Percentiles rank a stretch among this genome's conserved stretches.
Conservation (phyloP, 2,797 vertebrate species). For the Chloroceryle inda region DNA sequence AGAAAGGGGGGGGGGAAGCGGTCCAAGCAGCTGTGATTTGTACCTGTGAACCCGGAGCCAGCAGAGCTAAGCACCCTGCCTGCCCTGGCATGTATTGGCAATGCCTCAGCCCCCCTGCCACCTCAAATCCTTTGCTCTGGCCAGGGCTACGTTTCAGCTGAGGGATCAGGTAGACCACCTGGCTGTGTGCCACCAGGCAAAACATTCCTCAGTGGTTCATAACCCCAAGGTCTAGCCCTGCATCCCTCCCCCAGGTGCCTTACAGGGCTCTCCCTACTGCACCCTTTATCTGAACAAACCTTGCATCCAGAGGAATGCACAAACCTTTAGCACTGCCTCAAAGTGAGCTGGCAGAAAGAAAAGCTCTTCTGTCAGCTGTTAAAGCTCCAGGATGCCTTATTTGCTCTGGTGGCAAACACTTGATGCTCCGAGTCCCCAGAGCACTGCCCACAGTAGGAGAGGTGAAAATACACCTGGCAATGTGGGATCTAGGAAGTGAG, state of each 20-base stretch:
- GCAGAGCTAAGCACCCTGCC: not conserved
- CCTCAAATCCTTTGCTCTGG: not conserved
- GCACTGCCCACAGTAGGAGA: not conserved
- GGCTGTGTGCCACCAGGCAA: not conserved
- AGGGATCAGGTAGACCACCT: not conserved
- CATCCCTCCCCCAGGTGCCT: not conserved
- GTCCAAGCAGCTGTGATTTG: not conserved
- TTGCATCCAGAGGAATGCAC: not conserved
- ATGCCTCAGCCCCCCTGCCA: not conserved
- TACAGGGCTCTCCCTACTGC: not conserved
- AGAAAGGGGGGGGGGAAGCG: not conserved
- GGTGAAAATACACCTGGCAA: not conserved
- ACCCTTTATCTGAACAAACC: not conserved
- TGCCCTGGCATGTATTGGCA: accelerated
- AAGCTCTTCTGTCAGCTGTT: not conserved
- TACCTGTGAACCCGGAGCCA: not conserved
- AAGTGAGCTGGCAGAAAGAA: not conserved
- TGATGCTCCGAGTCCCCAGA: not conserved
- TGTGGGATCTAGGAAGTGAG: not conserved
- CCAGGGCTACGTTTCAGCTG: accelerated
- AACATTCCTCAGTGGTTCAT: not conserved
- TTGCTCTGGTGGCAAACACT: not conserved
- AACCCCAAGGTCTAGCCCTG: not conserved
- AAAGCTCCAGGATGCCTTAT: not conserved
- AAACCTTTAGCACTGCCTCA: not conserved